Conservation (phyloP, 2,888 invertebrate species). For the Blastobasis adustella region DNA sequence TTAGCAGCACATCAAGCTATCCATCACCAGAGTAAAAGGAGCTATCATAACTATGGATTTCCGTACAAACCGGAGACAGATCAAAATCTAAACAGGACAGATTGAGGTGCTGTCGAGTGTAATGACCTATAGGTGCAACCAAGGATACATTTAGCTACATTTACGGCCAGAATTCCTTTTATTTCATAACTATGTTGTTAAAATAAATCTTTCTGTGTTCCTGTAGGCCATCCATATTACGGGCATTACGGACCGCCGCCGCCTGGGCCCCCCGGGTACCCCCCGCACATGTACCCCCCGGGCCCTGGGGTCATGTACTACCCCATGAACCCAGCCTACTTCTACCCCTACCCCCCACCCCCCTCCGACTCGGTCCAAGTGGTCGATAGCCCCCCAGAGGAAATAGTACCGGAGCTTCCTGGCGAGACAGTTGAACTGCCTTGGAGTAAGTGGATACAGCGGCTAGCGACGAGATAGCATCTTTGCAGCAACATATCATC, state of each 20-base stretch:
- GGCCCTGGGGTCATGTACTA: slow-evolving; percentile 47
- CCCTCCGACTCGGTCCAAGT: slow-evolving; percentile 30
- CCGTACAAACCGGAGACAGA: no score
- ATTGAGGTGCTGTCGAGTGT: no score
- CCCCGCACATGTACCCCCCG: slow-evolving; percentile 27
- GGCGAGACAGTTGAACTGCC: slow-evolving; percentile 68
- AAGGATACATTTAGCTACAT: background rate
- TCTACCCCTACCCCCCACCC: slow-evolving; percentile 52
- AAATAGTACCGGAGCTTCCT: slow-evolving; percentile 52
- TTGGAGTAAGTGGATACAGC: slow-evolving; percentile 56
- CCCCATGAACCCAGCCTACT: slow-evolving; percentile 60
- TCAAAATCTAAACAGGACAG: no score
- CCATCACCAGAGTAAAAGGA: no score
- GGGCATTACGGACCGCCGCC: slow-evolving; percentile 52
- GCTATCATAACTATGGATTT: no score
- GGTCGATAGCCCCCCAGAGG: slow-evolving; percentile 38
- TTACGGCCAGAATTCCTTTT: background rate
- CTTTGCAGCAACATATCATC: slow-evolving; percentile 16
- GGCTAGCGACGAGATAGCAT: slow-evolving; percentile 35
- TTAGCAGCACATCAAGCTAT: no score
- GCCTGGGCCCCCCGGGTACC: slow-evolving; percentile 23
- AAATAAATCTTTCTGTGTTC: slow-evolving; percentile 17
- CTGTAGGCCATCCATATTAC: slow-evolving; percentile 56
- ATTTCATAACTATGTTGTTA: background rate
- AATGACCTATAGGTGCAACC: background rate